phyloP scores from a whole-genome alignment of 1,140 invertebrate species.

The Micrasema longulum region DNA sequence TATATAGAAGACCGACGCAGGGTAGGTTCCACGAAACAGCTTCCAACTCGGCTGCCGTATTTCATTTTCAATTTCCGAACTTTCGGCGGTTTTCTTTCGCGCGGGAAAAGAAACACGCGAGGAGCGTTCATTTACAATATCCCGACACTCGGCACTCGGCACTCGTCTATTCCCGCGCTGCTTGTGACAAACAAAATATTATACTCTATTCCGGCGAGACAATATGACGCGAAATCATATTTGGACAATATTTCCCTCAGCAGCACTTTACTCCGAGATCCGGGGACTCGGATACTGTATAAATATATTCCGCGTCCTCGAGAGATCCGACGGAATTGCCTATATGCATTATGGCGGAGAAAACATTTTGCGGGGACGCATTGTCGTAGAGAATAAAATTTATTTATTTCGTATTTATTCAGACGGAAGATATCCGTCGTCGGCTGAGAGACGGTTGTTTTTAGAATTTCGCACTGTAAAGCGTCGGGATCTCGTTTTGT shows the following conservation, averaged over 20 bases:
- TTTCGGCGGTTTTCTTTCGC: slow-evolving; percentile 41
- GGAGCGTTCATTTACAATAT: slow-evolving; percentile 37
- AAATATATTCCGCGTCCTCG: slow-evolving; percentile 11
- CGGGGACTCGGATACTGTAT: background rate
- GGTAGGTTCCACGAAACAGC: background rate
- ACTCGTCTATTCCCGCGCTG: slow-evolving; percentile 40
- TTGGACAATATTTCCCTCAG: slow-evolving; percentile 54
- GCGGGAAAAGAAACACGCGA: slow-evolving; percentile 7
- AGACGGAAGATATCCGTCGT: slow-evolving; percentile 20
- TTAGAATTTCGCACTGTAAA: background rate
- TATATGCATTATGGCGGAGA: slow-evolving; percentile 35
- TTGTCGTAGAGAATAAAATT: slow-evolving; percentile 12
- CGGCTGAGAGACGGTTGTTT: slow-evolving; percentile 1
- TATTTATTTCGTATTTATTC: slow-evolving; percentile 36
- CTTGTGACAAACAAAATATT: slow-evolving; percentile 55
- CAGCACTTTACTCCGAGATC: slow-evolving; percentile 34
- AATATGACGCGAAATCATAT: slow-evolving; percentile 55
- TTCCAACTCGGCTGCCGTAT: slow-evolving; percentile 23
- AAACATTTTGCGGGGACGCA: slow-evolving; percentile 30
- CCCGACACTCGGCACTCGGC: slow-evolving; percentile 25
- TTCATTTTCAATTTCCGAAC: slow-evolving; percentile 44
- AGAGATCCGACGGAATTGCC: slow-evolving; percentile 21
- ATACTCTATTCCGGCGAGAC: slow-evolving; percentile 51
- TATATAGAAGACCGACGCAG: background rate
- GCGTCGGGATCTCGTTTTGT: slow-evolving; percentile 3